phyloP scores from a whole-genome alignment of 2,888 invertebrate species.

The Brachynemurus nebulosus region DNA sequence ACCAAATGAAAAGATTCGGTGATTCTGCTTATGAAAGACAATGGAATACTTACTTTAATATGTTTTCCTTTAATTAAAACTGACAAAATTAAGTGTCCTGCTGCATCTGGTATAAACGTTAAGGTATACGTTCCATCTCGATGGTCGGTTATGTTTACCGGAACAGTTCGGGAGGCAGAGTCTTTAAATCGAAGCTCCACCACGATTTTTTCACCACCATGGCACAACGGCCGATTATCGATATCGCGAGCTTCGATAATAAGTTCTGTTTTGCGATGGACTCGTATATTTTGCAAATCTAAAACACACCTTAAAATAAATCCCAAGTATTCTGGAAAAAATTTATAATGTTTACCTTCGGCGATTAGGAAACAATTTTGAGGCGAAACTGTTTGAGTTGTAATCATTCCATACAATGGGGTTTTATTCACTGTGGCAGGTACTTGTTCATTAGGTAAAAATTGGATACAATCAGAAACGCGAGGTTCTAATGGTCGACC shows the following conservation, averaged over 20 bases:
- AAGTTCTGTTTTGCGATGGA: conserved; percentile 46
- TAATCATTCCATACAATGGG: conserved; percentile 40
- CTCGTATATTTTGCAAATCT: conserved; percentile 43
- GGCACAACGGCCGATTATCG: conserved; percentile 46
- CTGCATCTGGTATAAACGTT: conserved; percentile 44
- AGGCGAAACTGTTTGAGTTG: conserved; percentile 50
- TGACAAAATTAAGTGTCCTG: conserved; percentile 46
- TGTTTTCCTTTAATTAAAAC: conserved; percentile 48
- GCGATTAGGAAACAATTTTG: conserved; percentile 41
- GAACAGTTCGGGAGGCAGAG: conserved; percentile 29
- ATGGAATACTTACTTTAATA: conserved; percentile 39
- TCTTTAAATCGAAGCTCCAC: conserved; percentile 41
- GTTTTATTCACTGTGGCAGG: conserved; percentile 29
- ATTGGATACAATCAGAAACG: conserved; percentile 36
- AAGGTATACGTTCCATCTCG: conserved; percentile 51
- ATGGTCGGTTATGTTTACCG: conserved; percentile 41
- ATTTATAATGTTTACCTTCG: neutral
- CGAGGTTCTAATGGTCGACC: conserved; percentile 27
- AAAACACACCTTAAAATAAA: neutral
- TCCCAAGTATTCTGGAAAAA: neutral
- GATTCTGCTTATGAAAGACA: no score
- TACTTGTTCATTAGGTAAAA: conserved; percentile 38
- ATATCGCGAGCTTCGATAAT: conserved; percentile 46
- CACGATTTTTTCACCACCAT: conserved; percentile 48
- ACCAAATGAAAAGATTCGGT: no score